A percentile compares a stretch with the other conserved stretches of the same genome.
Conservation (phyloP, 1,140 invertebrate genomes). For the Temnothorax longispinosus region DNA sequence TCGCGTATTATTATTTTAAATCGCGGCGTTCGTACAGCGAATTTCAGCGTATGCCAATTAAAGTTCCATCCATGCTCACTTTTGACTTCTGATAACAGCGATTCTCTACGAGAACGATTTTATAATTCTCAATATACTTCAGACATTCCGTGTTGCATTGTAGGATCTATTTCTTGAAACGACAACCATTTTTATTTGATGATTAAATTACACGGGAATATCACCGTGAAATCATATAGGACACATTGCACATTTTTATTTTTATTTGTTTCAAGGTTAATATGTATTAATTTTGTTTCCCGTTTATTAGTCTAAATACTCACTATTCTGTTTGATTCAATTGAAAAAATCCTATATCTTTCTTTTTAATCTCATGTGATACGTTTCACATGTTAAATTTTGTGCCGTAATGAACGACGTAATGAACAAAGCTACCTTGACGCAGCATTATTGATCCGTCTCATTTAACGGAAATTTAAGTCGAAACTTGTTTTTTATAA, state of each 20-base stretch:
- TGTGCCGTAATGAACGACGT: neutral
- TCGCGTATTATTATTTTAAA: neutral
- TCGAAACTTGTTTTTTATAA: neutral
- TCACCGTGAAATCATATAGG: neutral
- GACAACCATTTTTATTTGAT: neutral
- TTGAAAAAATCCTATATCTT: neutral
- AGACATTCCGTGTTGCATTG: neutral
- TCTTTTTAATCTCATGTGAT: neutral
- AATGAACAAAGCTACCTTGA: neutral
- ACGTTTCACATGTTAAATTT: neutral
- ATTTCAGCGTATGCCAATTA: conserved; percentile 31
- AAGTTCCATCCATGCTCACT: neutral
- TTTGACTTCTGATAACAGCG: neutral
- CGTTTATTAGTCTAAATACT: neutral
- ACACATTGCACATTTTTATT: neutral
- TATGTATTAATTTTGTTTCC: neutral
- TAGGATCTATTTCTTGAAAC: neutral
- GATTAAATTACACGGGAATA: neutral
- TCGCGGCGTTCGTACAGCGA: too few relatives aligned
- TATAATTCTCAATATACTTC: neutral
- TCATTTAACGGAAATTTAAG: neutral
- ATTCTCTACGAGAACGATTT: neutral
- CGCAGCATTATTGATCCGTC: neutral
- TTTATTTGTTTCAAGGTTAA: neutral
- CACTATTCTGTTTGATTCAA: neutral